phyloP scores from a whole-genome alignment of 2,797 vertebrate species.

The Paedocypris micromegethes region DNA sequence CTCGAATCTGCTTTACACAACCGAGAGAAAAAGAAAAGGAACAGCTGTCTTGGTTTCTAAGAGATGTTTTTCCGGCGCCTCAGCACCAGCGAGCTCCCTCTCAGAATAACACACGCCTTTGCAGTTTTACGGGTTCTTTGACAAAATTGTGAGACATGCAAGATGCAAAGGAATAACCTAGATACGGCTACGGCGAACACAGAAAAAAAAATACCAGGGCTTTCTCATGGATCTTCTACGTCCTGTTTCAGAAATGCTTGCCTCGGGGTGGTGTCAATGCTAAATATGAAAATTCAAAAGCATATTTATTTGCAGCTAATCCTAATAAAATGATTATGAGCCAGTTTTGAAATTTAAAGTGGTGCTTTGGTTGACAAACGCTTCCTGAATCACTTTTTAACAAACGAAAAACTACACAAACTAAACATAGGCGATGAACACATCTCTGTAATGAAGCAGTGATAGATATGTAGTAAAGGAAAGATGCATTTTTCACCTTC shows the following conservation, averaged over 20 bases:
- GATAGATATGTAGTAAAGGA: too few relatives aligned
- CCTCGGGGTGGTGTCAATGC: background rate
- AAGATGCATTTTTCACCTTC: too few relatives aligned
- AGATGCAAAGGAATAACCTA: slow-evolving; percentile 55
- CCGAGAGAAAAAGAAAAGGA: slow-evolving; percentile 50
- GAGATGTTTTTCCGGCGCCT: slow-evolving; percentile 39
- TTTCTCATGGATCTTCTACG: background rate
- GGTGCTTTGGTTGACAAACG: too few relatives aligned
- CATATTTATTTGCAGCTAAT: too few relatives aligned
- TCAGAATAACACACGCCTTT: slow-evolving; percentile 60
- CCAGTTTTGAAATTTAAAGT: too few relatives aligned
- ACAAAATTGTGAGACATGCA: slow-evolving; percentile 40
- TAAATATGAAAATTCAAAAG: too few relatives aligned
- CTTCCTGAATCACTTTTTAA: too few relatives aligned
- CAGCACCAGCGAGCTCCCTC: slow-evolving; percentile 31
- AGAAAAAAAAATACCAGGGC: slow-evolving; percentile 3
- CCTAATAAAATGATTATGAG: too few relatives aligned
- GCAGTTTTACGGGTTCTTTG: slow-evolving; percentile 40
- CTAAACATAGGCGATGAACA: too few relatives aligned
- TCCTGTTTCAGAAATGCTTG: too few relatives aligned
- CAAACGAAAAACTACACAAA: too few relatives aligned
- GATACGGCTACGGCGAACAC: slow-evolving; percentile 31
- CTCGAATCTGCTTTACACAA: slow-evolving; percentile 33
- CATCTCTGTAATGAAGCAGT: too few relatives aligned
- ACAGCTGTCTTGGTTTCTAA: slow-evolving; percentile 68